phyloP scores from a whole-genome alignment of 2,888 invertebrate genomes.

The Stomorhina lunata region DNA sequence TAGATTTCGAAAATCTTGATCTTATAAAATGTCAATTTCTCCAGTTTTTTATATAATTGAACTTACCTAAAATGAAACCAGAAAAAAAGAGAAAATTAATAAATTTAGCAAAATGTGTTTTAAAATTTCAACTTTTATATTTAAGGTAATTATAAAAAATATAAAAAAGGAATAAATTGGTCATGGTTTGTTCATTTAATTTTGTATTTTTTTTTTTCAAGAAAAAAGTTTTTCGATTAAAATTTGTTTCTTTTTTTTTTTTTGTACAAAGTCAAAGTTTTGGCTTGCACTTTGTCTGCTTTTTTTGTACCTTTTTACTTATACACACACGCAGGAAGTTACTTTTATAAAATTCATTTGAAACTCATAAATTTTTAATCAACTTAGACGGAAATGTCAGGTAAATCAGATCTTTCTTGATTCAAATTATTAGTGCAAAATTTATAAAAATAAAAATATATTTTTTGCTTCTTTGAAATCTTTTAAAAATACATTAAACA shows the following conservation, averaged over 20 bases:
- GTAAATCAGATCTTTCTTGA: constrained; percentile 51
- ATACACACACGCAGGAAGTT: background rate
- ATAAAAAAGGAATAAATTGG: constrained; percentile 22
- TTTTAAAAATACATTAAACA: constrained; percentile 65
- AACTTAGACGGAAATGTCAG: constrained; percentile 67
- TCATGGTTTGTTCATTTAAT: constrained; percentile 28
- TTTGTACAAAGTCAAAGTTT: background rate
- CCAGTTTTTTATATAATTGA: background rate
- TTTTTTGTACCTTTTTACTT: background rate
- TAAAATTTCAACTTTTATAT: background rate
- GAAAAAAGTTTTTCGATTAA: constrained; percentile 40
- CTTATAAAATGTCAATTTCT: constrained; percentile 3
- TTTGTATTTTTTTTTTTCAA: background rate
- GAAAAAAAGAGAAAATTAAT: constrained; percentile 38
- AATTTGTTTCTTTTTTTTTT: constrained; percentile 9
- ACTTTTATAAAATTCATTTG: constrained; percentile 59
- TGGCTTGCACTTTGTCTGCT: background rate
- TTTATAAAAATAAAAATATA: constrained; percentile 66
- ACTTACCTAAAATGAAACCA: constrained; percentile 60
- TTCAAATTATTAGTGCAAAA: constrained; percentile 51
- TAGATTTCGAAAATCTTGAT: background rate
- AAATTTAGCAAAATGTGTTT: constrained; percentile 14
- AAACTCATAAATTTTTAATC: constrained; percentile 70
- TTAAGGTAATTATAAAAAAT: background rate
- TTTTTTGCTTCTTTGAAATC: no score